Conservation (phyloP, 2,113 vertebrate species). For the Myodes glareolus region DNA sequence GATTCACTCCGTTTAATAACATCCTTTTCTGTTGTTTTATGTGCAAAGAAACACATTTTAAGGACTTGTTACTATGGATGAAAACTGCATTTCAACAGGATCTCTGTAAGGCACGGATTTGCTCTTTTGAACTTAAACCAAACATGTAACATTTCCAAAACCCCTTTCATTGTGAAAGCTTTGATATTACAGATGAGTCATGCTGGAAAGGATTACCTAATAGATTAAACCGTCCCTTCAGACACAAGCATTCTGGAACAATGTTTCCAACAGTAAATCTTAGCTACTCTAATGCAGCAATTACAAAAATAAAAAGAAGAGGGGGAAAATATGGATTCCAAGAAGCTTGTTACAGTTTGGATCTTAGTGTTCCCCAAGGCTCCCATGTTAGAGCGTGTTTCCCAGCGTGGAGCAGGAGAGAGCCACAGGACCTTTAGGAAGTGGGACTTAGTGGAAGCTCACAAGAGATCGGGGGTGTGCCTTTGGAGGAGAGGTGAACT, state of each 20-base stretch:
- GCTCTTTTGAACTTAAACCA: conserved; percentile 38
- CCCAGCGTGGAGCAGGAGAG: too few relatives aligned
- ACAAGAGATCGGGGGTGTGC: not conserved
- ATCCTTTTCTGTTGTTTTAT: not conserved
- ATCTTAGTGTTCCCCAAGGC: not conserved
- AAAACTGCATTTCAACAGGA: not conserved
- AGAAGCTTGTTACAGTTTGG: not conserved
- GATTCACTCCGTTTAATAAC: not conserved
- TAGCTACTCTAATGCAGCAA: not conserved
- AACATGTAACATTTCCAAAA: conserved; percentile 31
- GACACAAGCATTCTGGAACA: not conserved
- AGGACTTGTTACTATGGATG: not conserved
- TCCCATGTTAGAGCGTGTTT: not conserved
- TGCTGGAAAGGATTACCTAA: conserved; percentile 10
- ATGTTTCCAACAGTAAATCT: not conserved
- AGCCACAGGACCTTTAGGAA: not conserved
- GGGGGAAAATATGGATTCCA: not conserved
- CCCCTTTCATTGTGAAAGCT: not conserved
- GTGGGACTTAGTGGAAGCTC: not conserved
- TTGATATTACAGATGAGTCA: conserved; percentile 28
- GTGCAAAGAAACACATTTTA: not conserved
- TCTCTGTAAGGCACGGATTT: not conserved
- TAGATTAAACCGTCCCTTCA: not conserved
- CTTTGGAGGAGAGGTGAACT: not conserved
- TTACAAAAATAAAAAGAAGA: not conserved